Conservation (phyloP, 1,140 invertebrate species). For the Drosophila tani region DNA sequence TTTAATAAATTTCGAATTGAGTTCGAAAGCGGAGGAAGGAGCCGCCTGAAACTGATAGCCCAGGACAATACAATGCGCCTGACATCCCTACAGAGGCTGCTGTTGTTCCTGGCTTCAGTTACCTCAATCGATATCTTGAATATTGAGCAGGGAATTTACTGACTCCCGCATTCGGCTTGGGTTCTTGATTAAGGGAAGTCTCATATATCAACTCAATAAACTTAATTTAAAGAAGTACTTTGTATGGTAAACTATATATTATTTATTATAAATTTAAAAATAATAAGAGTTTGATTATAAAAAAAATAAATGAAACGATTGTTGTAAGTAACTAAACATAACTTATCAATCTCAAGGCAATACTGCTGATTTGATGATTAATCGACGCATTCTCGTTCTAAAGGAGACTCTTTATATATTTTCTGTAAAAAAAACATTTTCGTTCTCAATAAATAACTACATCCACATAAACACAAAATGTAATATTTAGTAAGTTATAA, state of each 20-base stretch:
- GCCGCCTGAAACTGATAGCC: slow-evolving; percentile 40
- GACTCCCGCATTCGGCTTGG: background rate
- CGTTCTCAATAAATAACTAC: background rate
- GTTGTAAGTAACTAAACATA: too few species aligned
- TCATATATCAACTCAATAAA: background rate
- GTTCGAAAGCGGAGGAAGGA: slow-evolving; percentile 19
- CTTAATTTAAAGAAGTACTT: background rate
- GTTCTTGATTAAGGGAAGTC: background rate
- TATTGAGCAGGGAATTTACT: slow-evolving; percentile 8
- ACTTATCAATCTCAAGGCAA: too few species aligned
- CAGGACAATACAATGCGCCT: slow-evolving; percentile 18
- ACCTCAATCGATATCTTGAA: slow-evolving; percentile 28
- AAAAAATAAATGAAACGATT: too few species aligned
- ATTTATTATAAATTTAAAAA: too few species aligned
- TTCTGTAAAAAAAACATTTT: background rate
- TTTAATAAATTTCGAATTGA: slow-evolving; percentile 53
- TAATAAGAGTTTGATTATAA: too few species aligned
- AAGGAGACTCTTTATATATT: background rate
- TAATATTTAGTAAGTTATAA: background rate
- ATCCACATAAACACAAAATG: too few species aligned
- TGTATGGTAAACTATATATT: too few species aligned
- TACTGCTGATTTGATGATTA: background rate
- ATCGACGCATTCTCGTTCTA: background rate
- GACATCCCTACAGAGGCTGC: slow-evolving; percentile 1
- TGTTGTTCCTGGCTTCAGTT: slow-evolving; percentile 9